These are phyloP conservation scores for Monomorium pharaonis DNA, from an alignment of 1,140 invertebrate species.

Conservation along the genomic window DNA sequence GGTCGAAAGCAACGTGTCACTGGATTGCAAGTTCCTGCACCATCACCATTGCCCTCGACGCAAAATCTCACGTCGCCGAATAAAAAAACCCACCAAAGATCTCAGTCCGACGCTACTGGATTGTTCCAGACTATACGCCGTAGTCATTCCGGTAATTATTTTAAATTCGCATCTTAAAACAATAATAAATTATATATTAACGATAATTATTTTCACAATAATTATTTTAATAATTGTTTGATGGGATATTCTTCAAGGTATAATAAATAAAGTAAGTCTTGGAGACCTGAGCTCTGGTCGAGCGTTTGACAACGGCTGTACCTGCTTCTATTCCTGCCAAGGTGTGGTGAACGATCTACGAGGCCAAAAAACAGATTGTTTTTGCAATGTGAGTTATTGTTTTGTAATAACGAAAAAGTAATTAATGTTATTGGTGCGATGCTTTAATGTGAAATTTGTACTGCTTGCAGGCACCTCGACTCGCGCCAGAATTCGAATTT, in stretches of 20 bases:
- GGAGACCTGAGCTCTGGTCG: constrained; percentile 97
- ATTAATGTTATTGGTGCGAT: background rate
- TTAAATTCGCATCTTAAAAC: background rate
- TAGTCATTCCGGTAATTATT: constrained; percentile 83
- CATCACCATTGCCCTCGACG: constrained; percentile 78
- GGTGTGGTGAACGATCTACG: constrained; percentile 91
- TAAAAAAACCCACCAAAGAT: constrained; percentile 93
- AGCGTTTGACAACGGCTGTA: constrained; percentile 98
- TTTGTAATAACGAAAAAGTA: constrained; percentile 26
- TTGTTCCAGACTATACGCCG: constrained; percentile 85
- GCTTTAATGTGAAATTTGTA: constrained; percentile 9
- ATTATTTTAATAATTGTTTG: background rate
- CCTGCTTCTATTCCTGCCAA: constrained; percentile 92
- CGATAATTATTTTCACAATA: background rate
- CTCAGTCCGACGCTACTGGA: constrained; percentile 95
- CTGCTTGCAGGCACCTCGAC: constrained; percentile 89
- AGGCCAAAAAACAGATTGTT: constrained; percentile 90
- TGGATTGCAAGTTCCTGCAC: constrained; percentile 79
- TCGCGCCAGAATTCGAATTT: constrained; percentile 95
- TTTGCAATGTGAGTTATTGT: constrained; percentile 88
- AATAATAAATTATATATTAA: background rate
- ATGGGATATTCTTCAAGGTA: constrained; percentile 72
- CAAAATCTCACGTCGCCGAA: constrained; percentile 83
- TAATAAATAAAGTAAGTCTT: constrained; percentile 88
- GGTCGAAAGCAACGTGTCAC: constrained; percentile 78